phyloP scores from a whole-genome alignment of 1,140 invertebrate species.

The Asbolus verrucosus region DNA sequence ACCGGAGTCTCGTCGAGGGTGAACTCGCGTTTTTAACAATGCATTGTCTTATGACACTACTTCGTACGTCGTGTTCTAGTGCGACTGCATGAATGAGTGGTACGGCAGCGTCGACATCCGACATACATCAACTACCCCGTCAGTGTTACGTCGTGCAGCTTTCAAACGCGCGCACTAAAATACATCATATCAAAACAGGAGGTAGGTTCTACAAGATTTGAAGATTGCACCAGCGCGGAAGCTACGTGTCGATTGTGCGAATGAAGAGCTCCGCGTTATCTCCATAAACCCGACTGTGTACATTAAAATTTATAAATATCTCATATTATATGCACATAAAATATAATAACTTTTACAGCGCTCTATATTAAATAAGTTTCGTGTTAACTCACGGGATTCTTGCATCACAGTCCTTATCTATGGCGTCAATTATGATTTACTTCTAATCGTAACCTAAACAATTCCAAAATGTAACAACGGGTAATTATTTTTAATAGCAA shows the following conservation, averaged over 20 bases:
- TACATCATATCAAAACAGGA: neutral
- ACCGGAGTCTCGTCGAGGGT: too few species aligned
- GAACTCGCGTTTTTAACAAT: constrained; percentile 31
- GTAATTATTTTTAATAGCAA: too few species aligned
- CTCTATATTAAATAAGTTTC: constrained; percentile 4
- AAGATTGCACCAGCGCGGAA: neutral
- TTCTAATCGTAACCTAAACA: neutral
- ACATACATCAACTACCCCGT: constrained; percentile 23
- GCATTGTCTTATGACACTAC: neutral
- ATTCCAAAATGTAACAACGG: too few species aligned
- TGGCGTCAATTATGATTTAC: constrained; percentile 10
- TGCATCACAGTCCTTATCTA: constrained; percentile 6
- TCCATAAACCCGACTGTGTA: neutral
- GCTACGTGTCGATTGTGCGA: neutral
- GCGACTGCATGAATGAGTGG: constrained; percentile 11
- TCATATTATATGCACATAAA: neutral
- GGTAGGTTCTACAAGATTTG: neutral
- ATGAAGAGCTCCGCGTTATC: neutral
- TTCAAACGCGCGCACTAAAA: constrained; percentile 28
- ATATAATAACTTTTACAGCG: neutral
- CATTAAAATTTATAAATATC: neutral
- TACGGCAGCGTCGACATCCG: constrained; percentile 23
- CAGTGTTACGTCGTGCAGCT: constrained; percentile 6
- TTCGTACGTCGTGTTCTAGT: neutral
- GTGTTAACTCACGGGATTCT: too few species aligned